These are phyloP conservation scores for Cyanocitta stelleri DNA, from an alignment of 2,113 vertebrate species.

Conservation along the genomic window DNA sequence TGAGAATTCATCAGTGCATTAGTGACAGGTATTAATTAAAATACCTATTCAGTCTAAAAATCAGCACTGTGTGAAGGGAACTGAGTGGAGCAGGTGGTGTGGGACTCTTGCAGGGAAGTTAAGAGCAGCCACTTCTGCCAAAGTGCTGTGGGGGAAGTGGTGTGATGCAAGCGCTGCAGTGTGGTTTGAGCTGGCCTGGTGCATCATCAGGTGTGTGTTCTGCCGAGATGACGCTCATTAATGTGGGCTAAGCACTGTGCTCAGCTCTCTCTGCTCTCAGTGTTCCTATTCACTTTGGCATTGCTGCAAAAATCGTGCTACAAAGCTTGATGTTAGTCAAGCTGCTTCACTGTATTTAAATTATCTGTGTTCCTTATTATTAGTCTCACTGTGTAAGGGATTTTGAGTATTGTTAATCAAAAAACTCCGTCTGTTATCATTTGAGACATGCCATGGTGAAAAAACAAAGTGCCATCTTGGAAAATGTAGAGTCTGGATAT, in stretches of 20 bases:
- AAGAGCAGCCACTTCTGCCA: background rate
- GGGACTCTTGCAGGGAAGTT: background rate
- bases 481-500: background rate
- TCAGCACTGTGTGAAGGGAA: background rate
- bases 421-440: background rate
- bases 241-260: background rate
- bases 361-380: background rate
- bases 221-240: background rate
- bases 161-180: background rate
- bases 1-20: background rate
- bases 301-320: background rate
- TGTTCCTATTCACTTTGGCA: background rate
- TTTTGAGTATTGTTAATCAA: background rate
- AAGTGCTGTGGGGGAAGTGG: background rate
- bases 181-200: background rate
- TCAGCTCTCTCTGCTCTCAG: background rate
- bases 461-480: background rate
- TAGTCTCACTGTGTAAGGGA: background rate
- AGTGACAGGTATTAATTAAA: background rate
- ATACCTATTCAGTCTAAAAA: background rate
- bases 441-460: background rate
- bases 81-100: background rate
- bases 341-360: background rate
- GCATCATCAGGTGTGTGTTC: background rate
- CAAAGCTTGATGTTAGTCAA: background rate